Conservation (phyloP, 2,113 vertebrate species). For the Illadopsis cleaveri region DNA sequence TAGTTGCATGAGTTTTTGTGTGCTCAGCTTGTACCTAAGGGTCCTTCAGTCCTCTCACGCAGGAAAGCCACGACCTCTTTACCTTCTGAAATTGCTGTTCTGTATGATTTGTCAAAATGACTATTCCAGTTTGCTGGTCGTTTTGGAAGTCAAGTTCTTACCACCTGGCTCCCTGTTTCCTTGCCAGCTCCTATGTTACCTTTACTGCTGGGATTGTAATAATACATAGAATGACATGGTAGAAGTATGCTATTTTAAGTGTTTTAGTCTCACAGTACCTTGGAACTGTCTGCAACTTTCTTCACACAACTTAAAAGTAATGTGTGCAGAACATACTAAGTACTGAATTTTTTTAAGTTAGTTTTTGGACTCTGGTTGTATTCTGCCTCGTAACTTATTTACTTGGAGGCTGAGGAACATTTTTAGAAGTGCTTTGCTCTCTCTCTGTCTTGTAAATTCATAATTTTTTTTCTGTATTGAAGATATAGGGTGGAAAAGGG, state of each 20-base stretch:
- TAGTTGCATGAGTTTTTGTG: neutral
- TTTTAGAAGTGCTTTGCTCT: neutral
- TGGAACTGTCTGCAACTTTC: constrained; percentile 36
- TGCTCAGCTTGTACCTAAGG: neutral
- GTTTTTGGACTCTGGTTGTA: constrained; percentile 6
- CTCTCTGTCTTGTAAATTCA: neutral
- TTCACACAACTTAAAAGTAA: neutral
- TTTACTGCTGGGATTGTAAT: neutral
- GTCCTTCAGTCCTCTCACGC: neutral
- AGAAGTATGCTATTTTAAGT: constrained; percentile 36
- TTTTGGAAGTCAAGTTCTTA: neutral
- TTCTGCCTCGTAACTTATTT: constrained; percentile 17
- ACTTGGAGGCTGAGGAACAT: neutral
- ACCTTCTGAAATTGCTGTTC: rapidly evolving
- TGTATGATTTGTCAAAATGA: neutral
- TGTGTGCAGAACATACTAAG: neutral
- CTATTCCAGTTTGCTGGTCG: rapidly evolving
- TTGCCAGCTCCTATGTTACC: neutral
- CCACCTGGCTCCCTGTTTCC: neutral
- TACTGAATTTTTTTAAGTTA: neutral
- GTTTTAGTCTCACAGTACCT: constrained; percentile 6
- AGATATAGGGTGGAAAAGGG: neutral
- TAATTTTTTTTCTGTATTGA: neutral
- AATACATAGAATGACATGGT: neutral
- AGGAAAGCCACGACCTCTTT: neutral